Percentiles rank a stretch among this genome's conserved stretches.
Evolutionary conservation across 2,113 vertebrate genomes (phyloP).

Genomic region (Cyprinodon brontotheroides): DNA sequence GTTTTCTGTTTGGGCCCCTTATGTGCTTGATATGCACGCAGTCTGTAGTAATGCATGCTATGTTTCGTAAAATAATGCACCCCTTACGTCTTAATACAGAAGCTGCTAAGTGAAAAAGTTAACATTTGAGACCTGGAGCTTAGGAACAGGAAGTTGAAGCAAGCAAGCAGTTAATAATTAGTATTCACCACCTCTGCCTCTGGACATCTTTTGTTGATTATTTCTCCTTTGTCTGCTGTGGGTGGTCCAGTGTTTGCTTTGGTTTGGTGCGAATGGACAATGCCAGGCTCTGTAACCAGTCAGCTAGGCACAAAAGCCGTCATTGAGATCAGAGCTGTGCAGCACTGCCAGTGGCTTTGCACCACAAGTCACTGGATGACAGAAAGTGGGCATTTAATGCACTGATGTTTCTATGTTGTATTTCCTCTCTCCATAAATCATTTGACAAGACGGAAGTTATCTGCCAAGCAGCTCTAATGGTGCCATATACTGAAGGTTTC

Average conservation of each 20-base stretch:
- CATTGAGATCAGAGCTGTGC: slow-evolving; percentile 70
- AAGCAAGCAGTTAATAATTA: slow-evolving; percentile 63
- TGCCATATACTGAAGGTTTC: not conserved
- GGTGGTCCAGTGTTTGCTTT: slow-evolving; percentile 78
- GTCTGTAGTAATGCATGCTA: not conserved
- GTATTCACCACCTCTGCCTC: slow-evolving; percentile 26
- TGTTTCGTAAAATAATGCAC: slow-evolving; percentile 17
- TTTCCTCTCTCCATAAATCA: slow-evolving; percentile 23
- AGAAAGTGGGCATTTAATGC: slow-evolving; percentile 74
- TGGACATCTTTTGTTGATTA: slow-evolving; percentile 15
- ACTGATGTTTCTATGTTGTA: slow-evolving; percentile 35
- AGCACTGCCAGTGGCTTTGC: slow-evolving; percentile 59
- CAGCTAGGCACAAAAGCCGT: slow-evolving; percentile 72
- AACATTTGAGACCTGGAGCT: slow-evolving; percentile 16
- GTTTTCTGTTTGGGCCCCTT: slow-evolving; percentile 17
- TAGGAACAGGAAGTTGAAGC: slow-evolving; percentile 25
- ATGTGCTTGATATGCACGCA: not conserved
- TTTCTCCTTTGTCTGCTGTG: slow-evolving; percentile 55
- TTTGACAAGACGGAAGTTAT: slow-evolving; percentile 24
- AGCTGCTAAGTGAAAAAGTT: not conserved
- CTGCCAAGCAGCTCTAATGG: not conserved
- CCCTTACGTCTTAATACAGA: slow-evolving; percentile 30
- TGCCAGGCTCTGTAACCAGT: slow-evolving; percentile 65
- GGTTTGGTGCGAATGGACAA: slow-evolving; percentile 72
- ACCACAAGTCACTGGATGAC: slow-evolving; percentile 57